Evolutionary conservation across 35 echinoderm and acorn worm genomes (phyloP), one percentile per base, ranked within the genome.

Genomic region (Eucidaris tribuloides): DNA sequence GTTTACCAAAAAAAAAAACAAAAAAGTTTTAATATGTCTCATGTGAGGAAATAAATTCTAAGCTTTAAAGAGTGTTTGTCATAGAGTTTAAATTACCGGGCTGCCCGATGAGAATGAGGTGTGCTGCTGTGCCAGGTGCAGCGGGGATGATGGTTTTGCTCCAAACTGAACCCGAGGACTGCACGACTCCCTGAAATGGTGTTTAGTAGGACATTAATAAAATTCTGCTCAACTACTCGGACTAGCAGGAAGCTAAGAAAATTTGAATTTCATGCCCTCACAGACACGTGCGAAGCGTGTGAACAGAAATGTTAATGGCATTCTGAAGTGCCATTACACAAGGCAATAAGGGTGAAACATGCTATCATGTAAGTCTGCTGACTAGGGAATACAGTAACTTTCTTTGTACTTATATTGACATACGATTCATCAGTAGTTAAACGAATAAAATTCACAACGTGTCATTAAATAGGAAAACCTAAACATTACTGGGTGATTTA

Each of bases 91-190:
- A 5, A 38, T n/a, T 14, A 85, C 40, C 23, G 14, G 2, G 19
- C n/a, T n/a, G 36, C 45, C 42, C 41, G 81, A 78, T 39, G 80
- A 59, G 38, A 65, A 88, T 17, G 77, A 78, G 31, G 85, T 76
- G 18, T 56, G 18, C 7, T 55, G 6, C 24, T 77, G 54, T 64
- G 46, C 42, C 18, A 58, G 48, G 22, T 34, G 28, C 22, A 60
- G 45, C 24, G 77, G 28, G 5, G 85, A 1, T 24, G 85, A 41
- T 27, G 82, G 27, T 17, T 60, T 5, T 1, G 42, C 38, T 13
- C 82, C 82, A 84, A 84, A 44, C 63, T 84, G 46, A 84, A 84
- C 54, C 82, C 82, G 3, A 63, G 44, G 38, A n/a, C 34, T 35
- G 35, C 68, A 42, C 28, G 1, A 28, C 27, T 14, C 6, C 14